A percentile compares a stretch with the other conserved stretches of the same genome.
Evolutionary conservation across 2,113 vertebrate species (phyloP).

Genomic region (Naja naja): DNA sequence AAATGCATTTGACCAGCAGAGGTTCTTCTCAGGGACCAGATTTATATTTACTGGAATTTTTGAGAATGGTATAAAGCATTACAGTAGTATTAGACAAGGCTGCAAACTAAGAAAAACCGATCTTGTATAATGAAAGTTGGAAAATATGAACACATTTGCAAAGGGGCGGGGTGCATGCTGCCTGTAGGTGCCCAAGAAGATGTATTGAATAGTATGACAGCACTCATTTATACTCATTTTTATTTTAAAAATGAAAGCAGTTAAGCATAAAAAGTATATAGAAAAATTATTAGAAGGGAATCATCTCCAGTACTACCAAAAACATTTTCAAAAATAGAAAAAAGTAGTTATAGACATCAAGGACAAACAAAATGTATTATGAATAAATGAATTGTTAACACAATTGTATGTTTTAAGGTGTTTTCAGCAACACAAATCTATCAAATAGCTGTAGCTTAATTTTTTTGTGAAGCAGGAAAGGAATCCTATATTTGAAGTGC

Average conservation of each 20-base stretch:
- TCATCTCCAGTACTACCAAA: not conserved
- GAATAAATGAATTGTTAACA: not conserved
- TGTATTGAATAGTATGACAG: not conserved
- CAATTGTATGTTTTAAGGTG: not conserved
- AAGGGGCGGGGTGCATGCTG: not conserved
- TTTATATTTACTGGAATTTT: not conserved
- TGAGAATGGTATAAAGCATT: not conserved
- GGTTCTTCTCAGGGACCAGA: not conserved
- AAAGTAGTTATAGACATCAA: not conserved
- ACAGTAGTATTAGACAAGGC: not conserved
- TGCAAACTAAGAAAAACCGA: not conserved
- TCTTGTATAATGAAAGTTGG: not conserved
- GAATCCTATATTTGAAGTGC: not conserved
- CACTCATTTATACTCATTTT: not conserved
- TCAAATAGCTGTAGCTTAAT: not conserved
- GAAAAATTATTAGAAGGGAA: not conserved
- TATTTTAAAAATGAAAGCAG: not conserved
- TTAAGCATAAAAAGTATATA: not conserved
- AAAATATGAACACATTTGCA: not conserved
- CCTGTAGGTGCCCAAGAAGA: not conserved
- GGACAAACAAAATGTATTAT: not conserved
- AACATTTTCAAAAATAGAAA: not conserved
- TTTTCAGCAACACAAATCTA: not conserved
- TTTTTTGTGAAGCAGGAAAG: not conserved
- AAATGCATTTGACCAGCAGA: not conserved